Evolutionary conservation across 2,797 vertebrate species (phyloP).

Genomic region (Acanthurus lineatus): DNA sequence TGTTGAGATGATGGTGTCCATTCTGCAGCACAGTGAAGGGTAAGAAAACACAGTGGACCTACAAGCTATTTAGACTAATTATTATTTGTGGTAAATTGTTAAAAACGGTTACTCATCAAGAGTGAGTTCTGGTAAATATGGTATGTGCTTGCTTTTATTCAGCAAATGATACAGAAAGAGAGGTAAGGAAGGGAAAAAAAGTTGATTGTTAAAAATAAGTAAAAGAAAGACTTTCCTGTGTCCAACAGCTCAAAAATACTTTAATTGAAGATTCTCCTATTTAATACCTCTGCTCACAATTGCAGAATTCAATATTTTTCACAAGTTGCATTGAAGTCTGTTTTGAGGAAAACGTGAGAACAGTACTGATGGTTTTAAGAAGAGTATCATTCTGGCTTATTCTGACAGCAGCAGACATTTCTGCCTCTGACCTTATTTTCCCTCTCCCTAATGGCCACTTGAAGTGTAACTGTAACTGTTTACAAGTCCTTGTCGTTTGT

Average conservation of each 20-base stretch:
- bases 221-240: neutral
- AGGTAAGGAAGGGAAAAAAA: neutral
- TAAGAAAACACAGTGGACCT: constrained; percentile 72
- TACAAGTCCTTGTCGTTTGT: too few species aligned
- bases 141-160: neutral
- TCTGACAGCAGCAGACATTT: constrained; percentile 2
- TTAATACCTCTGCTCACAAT: neutral
- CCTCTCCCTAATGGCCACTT: neutral
- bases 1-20: constrained; percentile 97
- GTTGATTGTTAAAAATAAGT: neutral
- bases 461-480: neutral
- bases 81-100: neutral
- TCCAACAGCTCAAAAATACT: neutral
- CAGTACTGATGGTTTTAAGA: neutral
- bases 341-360: neutral
- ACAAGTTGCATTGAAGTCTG: neutral
- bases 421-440: neutral
- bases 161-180: too few species aligned
- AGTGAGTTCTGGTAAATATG: too few species aligned
- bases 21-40: constrained; percentile 97
- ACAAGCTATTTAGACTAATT: neutral
- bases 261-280: neutral
- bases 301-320: too few species aligned
- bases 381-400: neutral
- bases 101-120: too few species aligned